phyloP scores from a whole-genome alignment of 2,797 vertebrate species.

The Melanotaenia parkinsoni region DNA sequence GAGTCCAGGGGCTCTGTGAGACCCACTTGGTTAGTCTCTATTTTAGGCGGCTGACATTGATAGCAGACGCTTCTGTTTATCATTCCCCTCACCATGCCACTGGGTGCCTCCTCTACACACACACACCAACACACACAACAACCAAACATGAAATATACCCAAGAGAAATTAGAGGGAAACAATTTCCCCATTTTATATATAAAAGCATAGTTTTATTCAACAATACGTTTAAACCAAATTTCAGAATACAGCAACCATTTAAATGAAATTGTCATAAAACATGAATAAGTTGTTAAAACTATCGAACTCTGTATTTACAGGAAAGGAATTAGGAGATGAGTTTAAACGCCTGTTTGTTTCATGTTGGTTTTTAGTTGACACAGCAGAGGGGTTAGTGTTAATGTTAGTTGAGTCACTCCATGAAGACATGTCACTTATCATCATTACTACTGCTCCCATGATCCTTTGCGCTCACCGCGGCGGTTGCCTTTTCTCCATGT shows the following conservation, averaged over 20 bases:
- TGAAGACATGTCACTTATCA: constrained; percentile 35
- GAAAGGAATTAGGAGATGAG: too few species aligned
- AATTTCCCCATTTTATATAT: too few species aligned
- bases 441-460: constrained; percentile 21
- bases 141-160: not conserved
- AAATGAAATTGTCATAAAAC: too few species aligned
- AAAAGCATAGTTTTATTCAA: not conserved
- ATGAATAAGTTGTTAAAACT: too few species aligned
- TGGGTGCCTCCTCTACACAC: constrained; percentile 37
- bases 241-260: not conserved
- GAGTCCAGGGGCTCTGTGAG: constrained; percentile 76
- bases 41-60: constrained; percentile 88
- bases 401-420: constrained; percentile 34
- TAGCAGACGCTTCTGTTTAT: constrained; percentile 86
- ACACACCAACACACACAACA: constrained; percentile 33
- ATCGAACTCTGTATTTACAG: too few species aligned
- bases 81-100: constrained; percentile 84
- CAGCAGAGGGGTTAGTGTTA: constrained; percentile 47
- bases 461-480: constrained; percentile 78
- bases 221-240: not conserved
- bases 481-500: constrained; percentile 76
- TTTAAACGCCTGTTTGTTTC: not conserved
- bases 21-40: constrained; percentile 84
- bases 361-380: not conserved
- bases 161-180: too few species aligned